Percentiles rank a stretch among this genome's conserved stretches.
Conservation (phyloP, 2,888 invertebrate species). For the Parascotia fuliginaria region DNA sequence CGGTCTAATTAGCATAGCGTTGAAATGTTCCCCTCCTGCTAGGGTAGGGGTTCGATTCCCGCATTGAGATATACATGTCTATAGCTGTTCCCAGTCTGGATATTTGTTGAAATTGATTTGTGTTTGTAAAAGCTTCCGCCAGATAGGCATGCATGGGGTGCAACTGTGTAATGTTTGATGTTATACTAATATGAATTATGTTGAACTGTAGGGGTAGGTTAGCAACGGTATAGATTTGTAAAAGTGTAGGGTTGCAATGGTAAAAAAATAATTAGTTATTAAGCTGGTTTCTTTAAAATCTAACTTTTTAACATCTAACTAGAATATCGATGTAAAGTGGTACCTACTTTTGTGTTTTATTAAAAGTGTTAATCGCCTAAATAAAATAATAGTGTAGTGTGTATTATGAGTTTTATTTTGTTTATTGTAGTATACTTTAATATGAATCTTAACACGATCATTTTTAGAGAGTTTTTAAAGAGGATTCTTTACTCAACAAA, state of each 20-base stretch:
- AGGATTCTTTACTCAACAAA: no score
- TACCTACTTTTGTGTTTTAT: no score
- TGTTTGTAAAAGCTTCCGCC: constrained; percentile 9
- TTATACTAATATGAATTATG: constrained; percentile 12
- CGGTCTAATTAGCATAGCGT: constrained; percentile 18
- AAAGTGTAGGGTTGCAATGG: background rate
- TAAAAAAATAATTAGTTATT: background rate
- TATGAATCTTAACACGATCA: no score
- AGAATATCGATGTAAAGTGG: no score
- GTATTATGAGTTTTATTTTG: no score
- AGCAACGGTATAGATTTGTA: no score
- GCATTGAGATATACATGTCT: constrained; percentile 4
- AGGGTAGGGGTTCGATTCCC: constrained; percentile 16
- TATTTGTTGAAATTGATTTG: constrained; percentile 20
- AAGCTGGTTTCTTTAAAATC: background rate
- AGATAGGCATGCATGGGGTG: constrained; percentile 23
- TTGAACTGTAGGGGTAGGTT: background rate
- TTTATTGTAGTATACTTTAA: no score
- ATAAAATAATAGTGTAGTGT: no score
- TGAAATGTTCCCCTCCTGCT: constrained; percentile 10
- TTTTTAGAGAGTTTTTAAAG: no score
- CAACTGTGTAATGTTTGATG: constrained; percentile 30
- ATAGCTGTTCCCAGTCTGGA: constrained; percentile 4
- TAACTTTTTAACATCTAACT: no score
- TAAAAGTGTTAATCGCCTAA: no score